phyloP scores from a whole-genome alignment of 2,888 invertebrate species.

The Hymenopus coronatus region DNA sequence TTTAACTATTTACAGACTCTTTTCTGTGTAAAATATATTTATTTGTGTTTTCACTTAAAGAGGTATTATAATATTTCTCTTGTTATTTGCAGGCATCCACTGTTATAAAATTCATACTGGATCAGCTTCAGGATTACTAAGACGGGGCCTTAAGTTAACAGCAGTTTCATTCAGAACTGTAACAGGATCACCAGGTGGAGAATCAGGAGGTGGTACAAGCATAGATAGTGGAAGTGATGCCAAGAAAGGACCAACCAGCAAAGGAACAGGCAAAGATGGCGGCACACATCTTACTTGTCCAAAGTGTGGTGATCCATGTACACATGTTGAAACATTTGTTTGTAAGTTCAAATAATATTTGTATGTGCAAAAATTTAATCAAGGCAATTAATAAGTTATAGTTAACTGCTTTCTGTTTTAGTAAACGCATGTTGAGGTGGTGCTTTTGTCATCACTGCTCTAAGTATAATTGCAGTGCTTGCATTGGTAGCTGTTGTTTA shows the following conservation, averaged over 20 bases:
- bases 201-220: background rate
- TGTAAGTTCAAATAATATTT: slow-evolving; percentile 53
- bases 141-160: slow-evolving; percentile 3
- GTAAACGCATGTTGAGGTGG: no score
- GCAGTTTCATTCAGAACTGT: background rate
- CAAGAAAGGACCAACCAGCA: slow-evolving; percentile 15
- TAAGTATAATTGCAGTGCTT: no score
- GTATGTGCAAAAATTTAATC: background rate
- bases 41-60: no score
- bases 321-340: slow-evolving; percentile 95
- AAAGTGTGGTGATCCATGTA: slow-evolving; percentile 96
- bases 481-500: no score
- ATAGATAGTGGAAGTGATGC: background rate
- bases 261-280: slow-evolving; percentile 31
- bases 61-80: no score
- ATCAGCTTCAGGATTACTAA: background rate
- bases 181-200: background rate
- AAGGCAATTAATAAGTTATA: background rate
- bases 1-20: no score
- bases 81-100: background rate
- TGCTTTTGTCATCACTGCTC: no score
- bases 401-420: no score
- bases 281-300: slow-evolving; percentile 69
- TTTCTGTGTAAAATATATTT: no score
- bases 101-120: background rate